These are phyloP conservation scores for Poeciliopsis turneri DNA, from an alignment of 2,797 vertebrate species.

Conservation along the genomic window DNA sequence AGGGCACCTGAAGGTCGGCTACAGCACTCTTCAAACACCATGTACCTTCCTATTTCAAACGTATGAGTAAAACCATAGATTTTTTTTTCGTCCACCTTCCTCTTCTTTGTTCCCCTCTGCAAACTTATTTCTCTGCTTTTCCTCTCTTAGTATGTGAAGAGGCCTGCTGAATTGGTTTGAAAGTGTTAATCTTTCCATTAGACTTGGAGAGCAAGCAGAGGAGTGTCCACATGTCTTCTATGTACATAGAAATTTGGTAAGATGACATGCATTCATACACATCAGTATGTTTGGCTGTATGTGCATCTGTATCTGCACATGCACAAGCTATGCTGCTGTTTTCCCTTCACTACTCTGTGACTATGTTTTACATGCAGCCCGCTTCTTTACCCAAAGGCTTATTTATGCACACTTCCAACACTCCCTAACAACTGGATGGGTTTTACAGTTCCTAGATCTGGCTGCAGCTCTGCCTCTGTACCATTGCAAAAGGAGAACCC, in stretches of 20 bases:
- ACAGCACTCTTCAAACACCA: conserved; percentile 35
- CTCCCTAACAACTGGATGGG: conserved; percentile 48
- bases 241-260: conserved; percentile 12
- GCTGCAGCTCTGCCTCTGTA: conserved; percentile 24
- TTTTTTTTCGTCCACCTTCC: conserved; percentile 31
- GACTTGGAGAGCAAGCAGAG: conserved; percentile 57
- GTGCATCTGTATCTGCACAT: background rate
- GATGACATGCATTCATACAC: conserved; percentile 1
- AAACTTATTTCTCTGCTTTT: conserved; percentile 25
- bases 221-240: conserved; percentile 22
- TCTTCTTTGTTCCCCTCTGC: conserved; percentile 14
- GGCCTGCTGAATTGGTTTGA: conserved; percentile 45
- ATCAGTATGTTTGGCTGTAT: conserved; percentile 12
- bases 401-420: conserved; percentile 34
- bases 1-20: conserved; percentile 73
- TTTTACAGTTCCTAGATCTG: conserved; percentile 39
- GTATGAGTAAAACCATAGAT: conserved; percentile 57
- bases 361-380: conserved; percentile 17
- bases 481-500: conserved; percentile 28
- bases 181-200: conserved; percentile 51
- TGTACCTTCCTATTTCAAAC: conserved; percentile 57
- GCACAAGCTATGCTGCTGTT: background rate
- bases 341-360: conserved; percentile 9
- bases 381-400: conserved; percentile 36
- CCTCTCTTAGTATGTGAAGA: conserved; percentile 11